Percentiles rank a stretch among this genome's conserved stretches.
These are phyloP conservation scores for Scaptodrosophila latifasciaeformis DNA, from an alignment of 2,888 invertebrate species.

Conservation along the genomic window DNA sequence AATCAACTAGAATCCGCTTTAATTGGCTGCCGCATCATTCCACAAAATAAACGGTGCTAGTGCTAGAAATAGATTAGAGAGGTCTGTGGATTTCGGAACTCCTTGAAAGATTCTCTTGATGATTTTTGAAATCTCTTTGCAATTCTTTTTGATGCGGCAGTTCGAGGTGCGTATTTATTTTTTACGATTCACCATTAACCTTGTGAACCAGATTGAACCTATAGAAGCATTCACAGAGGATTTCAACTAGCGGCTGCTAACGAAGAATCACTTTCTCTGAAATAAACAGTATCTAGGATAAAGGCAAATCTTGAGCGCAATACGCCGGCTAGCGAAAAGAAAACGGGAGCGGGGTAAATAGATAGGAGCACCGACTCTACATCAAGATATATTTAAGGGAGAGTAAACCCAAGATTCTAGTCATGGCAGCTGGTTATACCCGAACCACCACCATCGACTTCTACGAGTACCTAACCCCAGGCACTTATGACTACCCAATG, in stretches of 20 bases:
- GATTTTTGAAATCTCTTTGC: constrained; percentile 67
- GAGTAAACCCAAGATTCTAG: constrained; percentile 13
- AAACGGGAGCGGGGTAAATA: background rate
- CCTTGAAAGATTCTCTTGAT: constrained; percentile 39
- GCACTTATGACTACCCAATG: constrained; percentile 47
- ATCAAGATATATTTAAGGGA: background rate
- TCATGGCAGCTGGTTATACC: background rate
- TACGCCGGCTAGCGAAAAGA: no score
- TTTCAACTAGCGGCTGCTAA: background rate
- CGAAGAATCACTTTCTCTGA: no score
- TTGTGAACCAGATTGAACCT: constrained; percentile 54
- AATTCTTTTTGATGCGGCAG: constrained; percentile 66
- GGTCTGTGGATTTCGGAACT: no score
- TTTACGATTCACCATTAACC: constrained; percentile 57
- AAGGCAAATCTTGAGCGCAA: no score
- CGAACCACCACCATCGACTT: constrained; percentile 34
- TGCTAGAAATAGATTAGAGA: background rate
- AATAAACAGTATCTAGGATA: no score
- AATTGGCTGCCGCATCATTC: background rate
- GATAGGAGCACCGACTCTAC: background rate
- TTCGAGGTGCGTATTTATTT: constrained; percentile 60
- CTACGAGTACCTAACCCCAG: constrained; percentile 56
- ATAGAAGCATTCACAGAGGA: no score
- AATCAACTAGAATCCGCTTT: background rate
- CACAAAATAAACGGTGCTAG: background rate